Conservation (phyloP, 2,113 vertebrate genomes). For the Zosterops japonicus region DNA sequence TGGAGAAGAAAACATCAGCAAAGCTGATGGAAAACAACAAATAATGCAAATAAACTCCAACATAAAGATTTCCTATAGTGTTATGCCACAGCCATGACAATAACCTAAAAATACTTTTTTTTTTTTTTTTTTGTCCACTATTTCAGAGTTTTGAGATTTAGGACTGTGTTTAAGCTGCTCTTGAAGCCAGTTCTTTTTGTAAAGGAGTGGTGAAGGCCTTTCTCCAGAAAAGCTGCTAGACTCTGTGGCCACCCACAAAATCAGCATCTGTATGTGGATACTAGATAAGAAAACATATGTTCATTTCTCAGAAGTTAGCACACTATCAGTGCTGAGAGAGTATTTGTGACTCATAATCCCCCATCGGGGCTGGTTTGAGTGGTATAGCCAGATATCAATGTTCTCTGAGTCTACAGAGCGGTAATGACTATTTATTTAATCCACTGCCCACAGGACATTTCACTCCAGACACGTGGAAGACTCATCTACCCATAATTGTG, state of each 20-base stretch:
- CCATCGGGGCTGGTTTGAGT: neutral
- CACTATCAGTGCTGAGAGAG: neutral
- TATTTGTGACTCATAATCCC: neutral
- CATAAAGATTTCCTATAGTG: constrained; percentile 18
- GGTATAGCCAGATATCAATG: neutral
- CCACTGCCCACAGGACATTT: neutral
- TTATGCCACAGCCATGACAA: neutral
- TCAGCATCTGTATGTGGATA: neutral
- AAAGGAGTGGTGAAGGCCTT: neutral
- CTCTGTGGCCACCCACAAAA: neutral
- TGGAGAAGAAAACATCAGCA: neutral
- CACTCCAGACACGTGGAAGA: neutral
- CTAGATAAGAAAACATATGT: neutral
- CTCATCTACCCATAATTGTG: neutral
- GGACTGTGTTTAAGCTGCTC: neutral
- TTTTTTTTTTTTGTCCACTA: neutral
- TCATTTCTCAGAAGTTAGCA: neutral
- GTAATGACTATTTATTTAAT: neutral
- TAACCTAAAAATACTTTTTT: neutral
- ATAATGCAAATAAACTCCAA: neutral
- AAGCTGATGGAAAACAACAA: neutral
- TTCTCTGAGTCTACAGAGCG: neutral
- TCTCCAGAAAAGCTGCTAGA: neutral
- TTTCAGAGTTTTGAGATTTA: neutral
- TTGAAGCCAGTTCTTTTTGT: neutral